Base-by-base conservation (phyloP, 1,140 invertebrate genomes). In the Drosophila orena region DNA sequence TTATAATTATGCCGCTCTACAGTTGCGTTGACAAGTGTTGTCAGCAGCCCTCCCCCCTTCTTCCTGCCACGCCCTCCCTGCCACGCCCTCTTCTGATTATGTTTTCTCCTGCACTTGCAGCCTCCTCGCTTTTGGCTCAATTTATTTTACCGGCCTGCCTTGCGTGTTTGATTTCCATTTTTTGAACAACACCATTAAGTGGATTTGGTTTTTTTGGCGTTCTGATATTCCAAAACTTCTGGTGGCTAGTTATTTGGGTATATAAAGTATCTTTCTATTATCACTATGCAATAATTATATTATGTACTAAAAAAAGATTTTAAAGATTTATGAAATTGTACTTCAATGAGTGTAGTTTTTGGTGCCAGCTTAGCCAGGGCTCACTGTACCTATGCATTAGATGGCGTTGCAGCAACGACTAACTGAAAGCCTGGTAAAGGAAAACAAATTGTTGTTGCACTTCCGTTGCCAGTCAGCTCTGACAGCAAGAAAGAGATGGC, bases 1-100 rank as follows among this genome's bases (percentile, higher is more conserved):
- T 88, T 88, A 88, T 88, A 88, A 88, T 88, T 89, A 89, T 88
- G 85, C 80, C 60, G 71, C 84, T 72, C 71, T 73, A 88, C 84
- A 89, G 57, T 71, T 73, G 84, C 84, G 84, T 80, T 88, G 84
- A 88, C 84, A 89, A 90, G 77, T 70, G 52, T 77, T 89, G 84
- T 88, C 84, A 88, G 73, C 84, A 80, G 55, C 44, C 66, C 58
- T 34, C n/a, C n/a, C n/a, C n/a, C 34, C n/a, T 10, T 11, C 38
- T 14, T 0, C 17, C 30, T 38, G 0, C 17, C 35, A 15, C 40
- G 2, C 37, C 30, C 8, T 17, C 30, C 20, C 20, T 35, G 47
- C 50, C 20, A 3, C 24, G 27, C 27, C 52, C 17, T 35, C 46
- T 50, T 30, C 40, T 42, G 47, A 56, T 55, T 35, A 47, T 53